Evolutionary conservation across 2,797 vertebrate genomes (phyloP), one percentile per base, ranked within the genome.

Genomic region (Leptodactylus fallax): DNA sequence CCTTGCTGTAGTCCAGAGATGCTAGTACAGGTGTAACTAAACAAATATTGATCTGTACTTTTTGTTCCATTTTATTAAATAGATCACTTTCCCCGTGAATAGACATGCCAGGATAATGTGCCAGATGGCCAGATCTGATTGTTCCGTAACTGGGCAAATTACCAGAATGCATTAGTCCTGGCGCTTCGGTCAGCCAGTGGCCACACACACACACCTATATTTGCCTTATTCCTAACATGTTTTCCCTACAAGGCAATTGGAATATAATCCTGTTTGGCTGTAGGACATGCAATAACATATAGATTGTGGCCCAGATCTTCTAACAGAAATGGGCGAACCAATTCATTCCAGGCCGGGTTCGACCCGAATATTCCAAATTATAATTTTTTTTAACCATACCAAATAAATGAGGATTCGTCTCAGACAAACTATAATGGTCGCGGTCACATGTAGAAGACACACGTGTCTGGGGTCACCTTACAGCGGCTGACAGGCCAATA

Each of bases 21-120:
- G 27, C 14, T 51, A 49, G 9, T n/a, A 13, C 72, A 76, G 72
- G 72, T 76, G 51, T 6, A 6, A 21, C 71, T 76, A 19, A 76
- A 21, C 72, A 76, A 76, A 76, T 76, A 76, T 76, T 76, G 23
- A 51, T 76, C 49, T 51, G 72, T 12, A 76, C 72, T 76, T 53
- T 76, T n/a, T 7, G 21, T 76, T 76, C 72, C 21, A 53, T 76
- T 47, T 76, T 76, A 51, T 7, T 76, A 23, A 76, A n/a, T 76
- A n/a, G 6, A 21, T 74, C 19, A 51, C n/a, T 51, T 51, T 51
- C 21, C 49, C 19, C 12, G 21, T 74, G 45, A 74, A 74, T 12
- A 74, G 21, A 47, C 72, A 76, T 23, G 17, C 17, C 71, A 12
- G 16, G 14, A 3, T 9, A 12, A 17, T 49, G 21, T 51, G 72